Evolutionary conservation across 2,113 vertebrate genomes (phyloP).

Genomic region (Tachysurus fulvidraco): DNA sequence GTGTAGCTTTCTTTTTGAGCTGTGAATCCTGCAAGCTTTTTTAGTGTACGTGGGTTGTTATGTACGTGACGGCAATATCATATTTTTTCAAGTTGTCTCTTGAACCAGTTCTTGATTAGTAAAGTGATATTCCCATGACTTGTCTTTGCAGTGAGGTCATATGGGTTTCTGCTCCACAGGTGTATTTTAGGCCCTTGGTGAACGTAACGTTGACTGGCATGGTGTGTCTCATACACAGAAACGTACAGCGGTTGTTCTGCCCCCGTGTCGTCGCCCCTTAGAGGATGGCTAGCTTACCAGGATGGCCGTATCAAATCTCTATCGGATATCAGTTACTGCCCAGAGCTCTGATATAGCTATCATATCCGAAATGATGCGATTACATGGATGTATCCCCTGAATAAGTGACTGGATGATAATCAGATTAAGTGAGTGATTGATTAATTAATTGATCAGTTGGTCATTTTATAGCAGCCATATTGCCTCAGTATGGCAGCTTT

Average conservation of each 20-base stretch:
- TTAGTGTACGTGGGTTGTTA: not conserved
- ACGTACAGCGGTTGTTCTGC: not conserved
- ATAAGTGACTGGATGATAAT: constrained; percentile 16
- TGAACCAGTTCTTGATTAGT: not conserved
- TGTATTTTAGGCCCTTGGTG: not conserved
- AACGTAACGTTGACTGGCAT: not conserved
- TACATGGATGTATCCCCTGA: not conserved
- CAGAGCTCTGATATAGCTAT: not conserved
- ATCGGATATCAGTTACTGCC: constrained; percentile 2
- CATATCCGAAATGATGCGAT: too few species aligned
- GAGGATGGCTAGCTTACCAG: not conserved
- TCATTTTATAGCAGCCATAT: not conserved
- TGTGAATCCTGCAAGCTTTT: not conserved
- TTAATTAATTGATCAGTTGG: constrained; percentile 22
- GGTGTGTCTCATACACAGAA: not conserved
- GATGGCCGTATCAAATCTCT: not conserved
- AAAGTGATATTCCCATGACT: not conserved
- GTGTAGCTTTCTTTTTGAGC: not conserved
- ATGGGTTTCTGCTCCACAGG: not conserved
- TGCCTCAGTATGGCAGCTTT: constrained; percentile 9
- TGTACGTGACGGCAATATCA: not conserved
- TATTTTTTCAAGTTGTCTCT: not conserved
- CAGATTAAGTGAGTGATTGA: constrained; percentile 22
- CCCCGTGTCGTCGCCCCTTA: not conserved
- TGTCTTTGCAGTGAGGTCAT: not conserved